These are phyloP conservation scores for Acanthosepion pharaonis DNA, from an alignment of 2,888 invertebrate species.

Conservation along the genomic window DNA sequence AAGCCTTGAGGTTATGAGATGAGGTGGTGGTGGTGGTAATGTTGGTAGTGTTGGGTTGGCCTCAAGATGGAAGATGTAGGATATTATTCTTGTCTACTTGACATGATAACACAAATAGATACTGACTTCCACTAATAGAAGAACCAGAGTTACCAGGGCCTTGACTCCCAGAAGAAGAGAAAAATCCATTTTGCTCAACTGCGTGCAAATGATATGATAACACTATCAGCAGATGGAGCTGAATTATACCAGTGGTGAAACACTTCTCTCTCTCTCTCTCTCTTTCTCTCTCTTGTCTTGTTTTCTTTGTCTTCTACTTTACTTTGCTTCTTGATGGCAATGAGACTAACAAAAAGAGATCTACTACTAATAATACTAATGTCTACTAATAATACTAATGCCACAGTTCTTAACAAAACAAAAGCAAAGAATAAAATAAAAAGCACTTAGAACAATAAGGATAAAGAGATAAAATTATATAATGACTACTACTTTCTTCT, in stretches of 20 bases:
- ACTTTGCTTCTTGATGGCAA: not conserved
- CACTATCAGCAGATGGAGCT: not conserved
- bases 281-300: not conserved
- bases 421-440: too few relatives aligned
- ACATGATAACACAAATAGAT: slow-evolving; percentile 33
- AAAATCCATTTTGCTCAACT: not conserved
- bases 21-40: too few relatives aligned
- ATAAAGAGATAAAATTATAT: too few relatives aligned
- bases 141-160: not conserved
- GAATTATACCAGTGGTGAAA: slow-evolving; percentile 33
- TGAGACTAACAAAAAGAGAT: too few relatives aligned
- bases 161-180: not conserved
- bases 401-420: too few relatives aligned
- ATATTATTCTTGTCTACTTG: slow-evolving; percentile 9
- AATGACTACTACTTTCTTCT: too few relatives aligned
- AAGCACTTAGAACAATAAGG: too few relatives aligned
- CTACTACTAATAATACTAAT: too few relatives aligned
- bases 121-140: slow-evolving; percentile 10
- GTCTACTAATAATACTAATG: too few relatives aligned
- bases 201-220: not conserved
- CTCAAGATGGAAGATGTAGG: not conserved
- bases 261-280: not conserved
- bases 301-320: not conserved
- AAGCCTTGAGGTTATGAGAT: not conserved
- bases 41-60: not conserved